Base-by-base conservation (phyloP, 1,140 invertebrate genomes). In the Apis florea region DNA sequence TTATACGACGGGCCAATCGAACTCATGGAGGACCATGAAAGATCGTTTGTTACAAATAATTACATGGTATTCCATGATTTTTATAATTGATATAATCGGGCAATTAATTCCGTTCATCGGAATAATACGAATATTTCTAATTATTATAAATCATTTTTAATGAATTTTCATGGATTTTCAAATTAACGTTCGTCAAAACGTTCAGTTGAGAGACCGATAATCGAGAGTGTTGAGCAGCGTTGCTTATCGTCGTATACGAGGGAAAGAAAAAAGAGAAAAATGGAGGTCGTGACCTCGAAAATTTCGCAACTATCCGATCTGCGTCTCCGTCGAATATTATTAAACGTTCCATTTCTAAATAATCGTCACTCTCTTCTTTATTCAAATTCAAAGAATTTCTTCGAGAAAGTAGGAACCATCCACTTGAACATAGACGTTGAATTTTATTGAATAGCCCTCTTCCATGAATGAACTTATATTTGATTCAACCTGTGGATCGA, bases 281-380 rank as follows among this genome's bases (percentile, higher is more conserved):
- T 73, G 70, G 47, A 63, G 86, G 75, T 84, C 79, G 80, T 85
- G 90, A 90, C 87, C 91, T 90, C 87, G 89, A 86, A 83, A 92
- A 91, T 92, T 92, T 92, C 90, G 86, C 91, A 92, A 92, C 76
- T 54, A 74, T 66, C 74, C 63, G 58, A 90, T 87, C 79, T 89
- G 77, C 79, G 85, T 88, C 77, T 85, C 71, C 59, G 68, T 40
- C 21, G 19, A 80, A 63, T 47, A 19, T 82, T 13, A 26, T 77
- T 69, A 40, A 11, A 26, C 54, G 59, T 84, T 68, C 64, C 63
- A 68, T 59, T 51, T 75, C 47, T 76, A 64, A 70, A 69, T 72
- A 68, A 75, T 82, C 61, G 59, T 21, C 24, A 15, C 10, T 24
- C 13, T 56, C 2, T 67, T 10, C 4, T 68, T 56, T 58, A 15